Conservation (phyloP, 2,888 invertebrate species). For the Malthinus seriepunctatus region DNA sequence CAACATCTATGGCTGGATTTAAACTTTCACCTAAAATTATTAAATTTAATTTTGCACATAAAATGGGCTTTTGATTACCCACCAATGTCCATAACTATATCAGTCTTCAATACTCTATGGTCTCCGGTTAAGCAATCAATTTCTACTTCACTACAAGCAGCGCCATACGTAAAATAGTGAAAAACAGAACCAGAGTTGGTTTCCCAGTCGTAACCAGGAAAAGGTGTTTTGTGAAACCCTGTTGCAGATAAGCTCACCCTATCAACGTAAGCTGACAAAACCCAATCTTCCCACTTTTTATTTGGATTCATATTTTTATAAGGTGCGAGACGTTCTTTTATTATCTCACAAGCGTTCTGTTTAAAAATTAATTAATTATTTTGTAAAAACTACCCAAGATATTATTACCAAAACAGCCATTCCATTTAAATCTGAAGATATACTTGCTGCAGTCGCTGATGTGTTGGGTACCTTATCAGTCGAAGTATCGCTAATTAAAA, state of each 20-base stretch:
- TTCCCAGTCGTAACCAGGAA: constrained; percentile 70
- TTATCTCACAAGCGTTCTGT: constrained; percentile 77
- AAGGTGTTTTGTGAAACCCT: constrained; percentile 80
- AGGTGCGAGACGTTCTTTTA: constrained; percentile 74
- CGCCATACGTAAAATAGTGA: constrained; percentile 86
- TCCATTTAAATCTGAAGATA: constrained; percentile 87
- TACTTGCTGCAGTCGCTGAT: constrained; percentile 86
- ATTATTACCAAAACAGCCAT: constrained; percentile 75
- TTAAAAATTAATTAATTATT: neutral
- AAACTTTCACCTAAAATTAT: constrained; percentile 78
- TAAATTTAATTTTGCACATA: neutral
- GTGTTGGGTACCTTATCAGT: constrained; percentile 93
- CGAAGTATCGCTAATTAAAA: constrained; percentile 82
- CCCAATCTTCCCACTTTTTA: constrained; percentile 86
- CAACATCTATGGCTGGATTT: constrained; percentile 96
- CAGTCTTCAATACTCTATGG: constrained; percentile 83
- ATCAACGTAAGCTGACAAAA: constrained; percentile 74
- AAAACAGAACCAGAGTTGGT: constrained; percentile 74
- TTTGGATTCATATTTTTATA: constrained; percentile 75
- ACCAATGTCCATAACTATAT: constrained; percentile 95
- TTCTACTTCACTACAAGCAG: constrained; percentile 86
- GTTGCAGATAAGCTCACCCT: constrained; percentile 80
- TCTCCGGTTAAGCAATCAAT: constrained; percentile 94
- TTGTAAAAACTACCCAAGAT: neutral
- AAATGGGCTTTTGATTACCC: constrained; percentile 5